Conservation (phyloP, 2,797 vertebrate species). For the Sebastes kiyomatsui region DNA sequence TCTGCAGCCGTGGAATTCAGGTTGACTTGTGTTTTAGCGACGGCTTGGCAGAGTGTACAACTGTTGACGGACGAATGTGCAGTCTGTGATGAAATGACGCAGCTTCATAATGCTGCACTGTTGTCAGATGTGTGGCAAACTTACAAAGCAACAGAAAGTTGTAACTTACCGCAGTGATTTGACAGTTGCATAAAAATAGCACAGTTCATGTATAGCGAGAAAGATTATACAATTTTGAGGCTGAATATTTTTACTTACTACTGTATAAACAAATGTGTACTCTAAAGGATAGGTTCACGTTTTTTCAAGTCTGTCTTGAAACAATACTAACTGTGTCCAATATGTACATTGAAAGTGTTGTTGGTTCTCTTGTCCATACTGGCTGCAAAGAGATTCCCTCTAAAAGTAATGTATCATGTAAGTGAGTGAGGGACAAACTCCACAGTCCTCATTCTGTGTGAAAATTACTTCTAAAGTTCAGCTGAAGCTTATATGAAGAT, state of each 20-base stretch:
- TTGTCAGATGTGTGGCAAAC: not conserved
- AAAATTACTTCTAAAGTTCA: not conserved
- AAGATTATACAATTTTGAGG: not conserved
- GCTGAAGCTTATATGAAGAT: not conserved
- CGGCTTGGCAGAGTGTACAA: not conserved
- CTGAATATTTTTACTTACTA: not conserved
- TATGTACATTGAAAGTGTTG: not conserved
- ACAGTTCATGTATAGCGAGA: not conserved
- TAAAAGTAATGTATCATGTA: not conserved
- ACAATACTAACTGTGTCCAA: not conserved
- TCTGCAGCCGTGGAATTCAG: conserved; percentile 14
- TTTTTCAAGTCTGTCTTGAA: not conserved
- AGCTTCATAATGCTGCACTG: conserved; percentile 4
- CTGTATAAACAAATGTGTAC: not conserved
- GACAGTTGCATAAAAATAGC: not conserved
- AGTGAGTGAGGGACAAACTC: not conserved
- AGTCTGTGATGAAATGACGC: not conserved
- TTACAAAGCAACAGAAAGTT: not conserved
- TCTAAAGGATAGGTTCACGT: not conserved
- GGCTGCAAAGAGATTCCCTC: not conserved
- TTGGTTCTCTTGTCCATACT: not conserved
- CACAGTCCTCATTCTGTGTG: not conserved
- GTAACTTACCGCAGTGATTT: not conserved
- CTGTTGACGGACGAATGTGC: conserved; percentile 29
- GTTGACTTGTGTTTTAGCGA: conserved; percentile 6